Base-by-base conservation (phyloP, 2,113 vertebrate species). In the Atrichornis clamosus region DNA sequence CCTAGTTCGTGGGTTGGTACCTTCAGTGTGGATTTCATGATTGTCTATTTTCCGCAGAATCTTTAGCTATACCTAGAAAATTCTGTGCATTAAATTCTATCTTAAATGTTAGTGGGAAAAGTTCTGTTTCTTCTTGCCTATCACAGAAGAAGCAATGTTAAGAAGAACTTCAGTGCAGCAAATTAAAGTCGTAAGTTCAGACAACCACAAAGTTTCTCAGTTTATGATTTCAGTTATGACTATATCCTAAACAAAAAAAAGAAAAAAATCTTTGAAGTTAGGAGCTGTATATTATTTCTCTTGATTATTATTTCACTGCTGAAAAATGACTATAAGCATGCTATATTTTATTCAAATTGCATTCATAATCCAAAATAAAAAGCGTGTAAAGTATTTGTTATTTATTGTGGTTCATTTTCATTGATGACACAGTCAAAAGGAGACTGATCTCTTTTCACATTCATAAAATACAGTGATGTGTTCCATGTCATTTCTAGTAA, bases 281-380 rank as follows among this genome's bases (percentile, higher is more conserved):
- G 26, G 35, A 89, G 7, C 18, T 75, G 44, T 84, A 58, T 62
- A 58, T 83, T 84, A 73, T 89, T 83, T 26, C 6, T 60, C 42
- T 72, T 92, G 37, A 68, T 94, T 95, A 85, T 72, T 5, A 81
- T 69, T 92, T 93, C 30, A 42, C 10, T 69, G 15, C 75, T 91
- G 65, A 92, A 84, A 87, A 94, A 69, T 50, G 0, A 42, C 39
- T 62, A 17, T 37, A 24, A 28, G 6, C 2, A 2, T 74, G 46
- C 33, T 74, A 77, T 37, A 91, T 85, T 94, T 95, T 88, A 95
- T 91, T 92, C 13, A 91, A 93, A 92, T 92, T 19, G 9, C 60
- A 72, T 87, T 89, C 30, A 55, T 87, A 90, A 87, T 75, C 37
- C 37, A 30, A 81, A 68, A 4, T 67, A 63, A 83, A 89, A 87